Evolutionary conservation across 2,113 vertebrate species (phyloP).

Genomic region (Myotis davidii): DNA sequence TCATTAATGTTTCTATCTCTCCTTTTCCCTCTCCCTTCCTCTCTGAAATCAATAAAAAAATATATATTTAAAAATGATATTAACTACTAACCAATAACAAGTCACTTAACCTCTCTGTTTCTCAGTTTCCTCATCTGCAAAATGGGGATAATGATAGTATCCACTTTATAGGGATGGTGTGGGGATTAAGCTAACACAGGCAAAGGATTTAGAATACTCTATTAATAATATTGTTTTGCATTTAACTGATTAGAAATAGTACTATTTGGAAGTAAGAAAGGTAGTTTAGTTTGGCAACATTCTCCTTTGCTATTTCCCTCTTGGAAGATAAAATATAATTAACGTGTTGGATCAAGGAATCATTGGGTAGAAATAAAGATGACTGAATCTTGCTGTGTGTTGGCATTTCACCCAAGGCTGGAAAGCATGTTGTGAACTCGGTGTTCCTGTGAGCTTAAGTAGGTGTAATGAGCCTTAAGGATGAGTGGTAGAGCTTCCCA

Average conservation of each 20-base stretch:
- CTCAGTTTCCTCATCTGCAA: background rate
- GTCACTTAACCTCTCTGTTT: background rate
- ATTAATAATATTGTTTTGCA: background rate
- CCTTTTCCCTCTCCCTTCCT: too few relatives aligned
- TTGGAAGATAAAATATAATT: constrained; percentile 26
- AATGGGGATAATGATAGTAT: background rate
- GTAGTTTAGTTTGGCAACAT: background rate
- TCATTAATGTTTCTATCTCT: too few relatives aligned
- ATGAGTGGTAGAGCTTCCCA: constrained; percentile 15
- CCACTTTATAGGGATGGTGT: background rate
- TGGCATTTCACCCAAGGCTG: constrained; percentile 49
- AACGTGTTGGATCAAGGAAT: background rate
- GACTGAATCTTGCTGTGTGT: constrained; percentile 52
- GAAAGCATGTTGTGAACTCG: constrained; percentile 63
- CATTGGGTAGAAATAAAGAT: constrained; percentile 68
- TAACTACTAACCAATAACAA: background rate
- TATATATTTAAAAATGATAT: too few relatives aligned
- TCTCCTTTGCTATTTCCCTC: background rate
- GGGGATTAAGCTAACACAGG: background rate
- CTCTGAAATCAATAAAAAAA: too few relatives aligned
- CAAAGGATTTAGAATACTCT: background rate
- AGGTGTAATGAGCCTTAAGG: constrained; percentile 66
- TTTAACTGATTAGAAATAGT: constrained; percentile 21
- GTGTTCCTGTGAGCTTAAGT: constrained; percentile 67
- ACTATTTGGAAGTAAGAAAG: background rate